Evolutionary conservation across 2,888 invertebrate species (phyloP), one percentile per base, ranked within the genome.

Genomic region (Ormia ochracea): DNA sequence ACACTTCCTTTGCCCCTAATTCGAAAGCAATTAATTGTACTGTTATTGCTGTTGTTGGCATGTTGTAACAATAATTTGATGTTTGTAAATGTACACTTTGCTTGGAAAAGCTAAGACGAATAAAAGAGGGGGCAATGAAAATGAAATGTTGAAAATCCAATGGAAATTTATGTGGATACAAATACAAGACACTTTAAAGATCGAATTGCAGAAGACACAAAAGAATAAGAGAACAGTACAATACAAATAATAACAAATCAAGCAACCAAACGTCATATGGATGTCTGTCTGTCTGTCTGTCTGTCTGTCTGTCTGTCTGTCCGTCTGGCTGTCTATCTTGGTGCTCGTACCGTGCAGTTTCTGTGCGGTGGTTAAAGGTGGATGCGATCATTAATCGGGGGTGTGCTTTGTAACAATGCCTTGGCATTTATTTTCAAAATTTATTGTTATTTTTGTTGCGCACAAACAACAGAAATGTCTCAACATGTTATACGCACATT

Each of bases 11-110:
- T 76, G 63, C 66, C 75, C 76, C 63, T 28, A 63, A 68, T 52
- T 69, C 50, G 10, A 73, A 78, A 74, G 50, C 85, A 85, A 86
- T 86, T 85, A 86, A 86, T 85, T 31, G 85, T 84, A 84, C 83
- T 80, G 74, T 82, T 83, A 83, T 83, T 83, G 83, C 82, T 83
- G 83, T 21, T 54, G 43, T 50, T 65, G 63, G 82, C 83, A 83
- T 82, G 9, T 12, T 59, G 41, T 38, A 59, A 38, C 52, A 75
- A 75, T 66, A 70, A 59, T 75, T 66, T 70, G 21, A 41, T 63
- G 23, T 69, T 65, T 38, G 14, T 19, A 45, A 28, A 45, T 33
- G 54, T 54, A 69, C 38, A 54, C 52, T 75, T 66, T 66, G 33
- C 41, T 36, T 17, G 7, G 12, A 19, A 21, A 14, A 43, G 31